phyloP scores from a whole-genome alignment of 2,888 invertebrate species.

The Caenorhabditis angaria region DNA sequence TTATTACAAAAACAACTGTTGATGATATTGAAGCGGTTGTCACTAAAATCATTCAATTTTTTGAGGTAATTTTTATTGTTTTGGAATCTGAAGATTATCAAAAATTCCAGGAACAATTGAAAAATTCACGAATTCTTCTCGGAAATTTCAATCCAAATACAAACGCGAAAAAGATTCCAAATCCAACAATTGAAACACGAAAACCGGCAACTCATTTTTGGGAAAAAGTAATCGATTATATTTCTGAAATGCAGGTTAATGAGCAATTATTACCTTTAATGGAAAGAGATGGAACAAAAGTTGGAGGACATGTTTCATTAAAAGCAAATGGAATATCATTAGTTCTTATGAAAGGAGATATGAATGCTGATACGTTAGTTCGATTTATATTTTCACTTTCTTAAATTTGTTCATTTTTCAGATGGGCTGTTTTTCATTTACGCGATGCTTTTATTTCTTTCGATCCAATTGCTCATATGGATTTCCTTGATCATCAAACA shows the following conservation, averaged over 20 bases:
- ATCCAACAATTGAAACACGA: conserved; percentile 10
- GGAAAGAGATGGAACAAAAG: conserved; percentile 39
- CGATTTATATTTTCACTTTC: conserved; percentile 8
- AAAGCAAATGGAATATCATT: conserved; percentile 59
- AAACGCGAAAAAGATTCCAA: conserved; percentile 12
- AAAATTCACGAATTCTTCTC: conserved; percentile 58
- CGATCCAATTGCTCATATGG: conserved; percentile 46
- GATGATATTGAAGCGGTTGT: conserved; percentile 96
- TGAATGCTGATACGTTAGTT: conserved; percentile 53
- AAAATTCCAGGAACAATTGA: conserved; percentile 60
- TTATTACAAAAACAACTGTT: conserved; percentile 95
- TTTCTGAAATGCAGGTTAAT: conserved; percentile 47
- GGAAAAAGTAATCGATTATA: conserved; percentile 48
- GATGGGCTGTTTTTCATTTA: conserved; percentile 69
- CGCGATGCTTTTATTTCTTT: conserved; percentile 55
- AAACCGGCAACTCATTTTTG: conserved; percentile 43
- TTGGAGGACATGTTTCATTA: conserved; percentile 62
- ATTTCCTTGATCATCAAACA: conserved; percentile 23
- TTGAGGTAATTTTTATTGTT: conserved; percentile 77
- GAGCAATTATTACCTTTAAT: conserved; percentile 43
- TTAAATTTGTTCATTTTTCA: background rate
- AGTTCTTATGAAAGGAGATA: conserved; percentile 70
- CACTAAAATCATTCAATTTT: conserved; percentile 94
- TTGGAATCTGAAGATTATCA: background rate
- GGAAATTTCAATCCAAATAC: conserved; percentile 27